Conservation (phyloP, 2,113 vertebrate genomes). For the Ceyx melanurus region DNA sequence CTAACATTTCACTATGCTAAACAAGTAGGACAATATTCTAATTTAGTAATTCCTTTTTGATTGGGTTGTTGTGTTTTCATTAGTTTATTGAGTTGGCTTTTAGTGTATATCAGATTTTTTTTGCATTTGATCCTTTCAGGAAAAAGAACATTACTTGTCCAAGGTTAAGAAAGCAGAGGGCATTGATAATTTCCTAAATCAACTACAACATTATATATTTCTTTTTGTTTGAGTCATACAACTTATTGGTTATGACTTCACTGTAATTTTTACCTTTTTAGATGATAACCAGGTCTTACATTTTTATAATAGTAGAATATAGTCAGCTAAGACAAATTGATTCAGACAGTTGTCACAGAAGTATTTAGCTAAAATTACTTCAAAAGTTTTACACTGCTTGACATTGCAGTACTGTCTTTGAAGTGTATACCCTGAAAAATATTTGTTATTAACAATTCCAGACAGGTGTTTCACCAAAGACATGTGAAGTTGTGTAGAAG, state of each 20-base stretch:
- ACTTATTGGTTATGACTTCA: constrained; percentile 47
- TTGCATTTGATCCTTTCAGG: not conserved
- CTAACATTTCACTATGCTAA: not conserved
- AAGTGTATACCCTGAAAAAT: constrained; percentile 78
- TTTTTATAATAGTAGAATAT: constrained; percentile 61
- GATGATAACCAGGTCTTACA: constrained; percentile 58
- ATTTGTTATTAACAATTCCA: constrained; percentile 81
- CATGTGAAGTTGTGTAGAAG: constrained; percentile 78
- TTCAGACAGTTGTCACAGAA: constrained; percentile 80
- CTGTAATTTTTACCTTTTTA: constrained; percentile 60
- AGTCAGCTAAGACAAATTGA: constrained; percentile 78
- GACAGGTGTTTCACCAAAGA: constrained; percentile 81
- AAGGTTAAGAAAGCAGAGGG: constrained; percentile 32
- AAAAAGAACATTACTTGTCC: not conserved
- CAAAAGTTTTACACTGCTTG: constrained; percentile 78
- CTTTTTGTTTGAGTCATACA: constrained; percentile 29
- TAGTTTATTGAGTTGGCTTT: not conserved
- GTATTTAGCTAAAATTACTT: constrained; percentile 81
- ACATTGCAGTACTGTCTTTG: constrained; percentile 75
- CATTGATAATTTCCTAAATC: constrained; percentile 11
- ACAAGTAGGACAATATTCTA: not conserved
- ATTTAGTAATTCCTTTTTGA: not conserved
- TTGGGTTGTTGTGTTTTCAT: not conserved
- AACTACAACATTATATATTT: not conserved
- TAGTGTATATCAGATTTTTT: not conserved